These are phyloP conservation scores for Tetheella fluctuosa DNA, from an alignment of 2,888 invertebrate species.

Conservation along the genomic window DNA sequence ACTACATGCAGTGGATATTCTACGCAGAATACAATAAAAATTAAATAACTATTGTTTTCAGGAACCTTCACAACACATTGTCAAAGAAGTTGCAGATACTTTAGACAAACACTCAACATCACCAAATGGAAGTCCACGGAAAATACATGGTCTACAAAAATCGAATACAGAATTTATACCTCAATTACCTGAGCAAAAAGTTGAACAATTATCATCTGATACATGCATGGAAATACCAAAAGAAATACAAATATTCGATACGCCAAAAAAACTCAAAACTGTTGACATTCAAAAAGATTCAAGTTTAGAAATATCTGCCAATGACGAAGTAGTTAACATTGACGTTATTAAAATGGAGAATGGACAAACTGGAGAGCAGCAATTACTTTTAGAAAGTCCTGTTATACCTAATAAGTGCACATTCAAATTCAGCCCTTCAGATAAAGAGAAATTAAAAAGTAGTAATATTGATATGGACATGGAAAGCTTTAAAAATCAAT, in stretches of 20 bases:
- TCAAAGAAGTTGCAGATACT: not conserved
- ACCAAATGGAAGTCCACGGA: constrained; percentile 1
- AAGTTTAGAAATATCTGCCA: constrained; percentile 63
- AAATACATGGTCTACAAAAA: not conserved
- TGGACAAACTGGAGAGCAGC: constrained; percentile 16
- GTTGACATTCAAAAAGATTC: constrained; percentile 56
- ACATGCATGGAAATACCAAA: not conserved
- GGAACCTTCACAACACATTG: not conserved
- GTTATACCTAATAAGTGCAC: constrained; percentile 35
- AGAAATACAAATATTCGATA: constrained; percentile 32
- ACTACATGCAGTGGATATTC: too few relatives aligned
- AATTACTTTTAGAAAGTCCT: constrained; percentile 32
- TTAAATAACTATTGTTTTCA: not conserved
- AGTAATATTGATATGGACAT: constrained; percentile 55
- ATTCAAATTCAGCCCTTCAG: constrained; percentile 54
- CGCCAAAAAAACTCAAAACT: constrained; percentile 54
- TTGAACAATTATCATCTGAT: not conserved
- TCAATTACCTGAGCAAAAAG: not conserved
- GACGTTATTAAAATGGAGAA: constrained; percentile 49
- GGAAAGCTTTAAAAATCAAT: constrained; percentile 66
- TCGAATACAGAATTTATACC: not conserved
- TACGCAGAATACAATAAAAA: too few relatives aligned
- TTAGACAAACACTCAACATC: not conserved
- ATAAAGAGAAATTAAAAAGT: constrained; percentile 46
- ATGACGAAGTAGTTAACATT: constrained; percentile 55